Evolutionary conservation across 2,797 vertebrate species (phyloP), one percentile per base, ranked within the genome.

Genomic region (Ambastaia sidthimunki): DNA sequence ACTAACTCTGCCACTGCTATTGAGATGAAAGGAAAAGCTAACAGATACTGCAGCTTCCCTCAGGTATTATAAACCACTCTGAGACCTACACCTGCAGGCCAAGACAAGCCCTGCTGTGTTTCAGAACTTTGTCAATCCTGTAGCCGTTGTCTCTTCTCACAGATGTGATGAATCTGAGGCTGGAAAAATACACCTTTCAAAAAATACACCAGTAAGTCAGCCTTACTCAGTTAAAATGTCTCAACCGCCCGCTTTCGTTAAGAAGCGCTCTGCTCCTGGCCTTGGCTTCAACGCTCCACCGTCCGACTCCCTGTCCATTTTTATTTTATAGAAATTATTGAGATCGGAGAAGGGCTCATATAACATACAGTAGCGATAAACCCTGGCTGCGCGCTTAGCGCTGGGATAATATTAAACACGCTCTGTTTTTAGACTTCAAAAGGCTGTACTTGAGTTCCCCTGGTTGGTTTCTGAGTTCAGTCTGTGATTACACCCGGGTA

Each of bases 391-490:
- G 54, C 65, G 47, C 65, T 69, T 66, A 70, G 41, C 3, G 10
- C 82, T 80, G 72, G 68, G 76, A 68, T 77, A 74, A 83, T 71
- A 66, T 80, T 84, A 79, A 69, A 82, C 73, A 48, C 50, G 48
- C 73, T 84, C 73, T 63, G 80, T 59, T 84, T 84, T 84, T 82
- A 71, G 54, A 75, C 85, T 77, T 80, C 72, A 79, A 76, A 73
- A 70, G 60, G 82, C 78, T 82, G 80, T 79, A 67, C 74, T 71
- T 31, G 25, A 84, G 74, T 62, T 67, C 60, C 74, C 69, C 16
- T 3, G 41, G 55, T 47, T 62, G 19, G 63, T 54, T 18, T 70
- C 55, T 3, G 57, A 31, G 23, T 71, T 82, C 7, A 18, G 66
- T 47, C 76, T 62, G 74, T 77, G 82, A 86, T 84, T 74, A 76